Conservation (phyloP, 2,888 invertebrate genomes). For the Melipona beecheii region DNA sequence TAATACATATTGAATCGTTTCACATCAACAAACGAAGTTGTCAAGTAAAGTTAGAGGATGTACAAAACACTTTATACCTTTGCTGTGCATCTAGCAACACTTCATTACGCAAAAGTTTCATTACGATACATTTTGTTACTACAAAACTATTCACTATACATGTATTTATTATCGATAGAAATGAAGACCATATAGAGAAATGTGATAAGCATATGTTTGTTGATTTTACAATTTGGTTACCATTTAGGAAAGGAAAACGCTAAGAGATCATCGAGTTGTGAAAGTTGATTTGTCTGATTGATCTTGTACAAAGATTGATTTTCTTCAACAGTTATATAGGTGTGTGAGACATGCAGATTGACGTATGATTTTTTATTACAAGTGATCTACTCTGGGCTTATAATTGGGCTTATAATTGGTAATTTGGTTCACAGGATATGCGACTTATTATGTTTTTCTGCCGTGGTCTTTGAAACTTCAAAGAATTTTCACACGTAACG, state of each 20-base stretch:
- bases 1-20: not conserved
- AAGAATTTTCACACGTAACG: conserved; percentile 44
- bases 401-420: too few species aligned
- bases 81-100: not conserved
- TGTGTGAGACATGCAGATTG: too few species aligned
- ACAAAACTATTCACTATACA: not conserved
- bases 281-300: too few species aligned
- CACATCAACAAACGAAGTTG: not conserved
- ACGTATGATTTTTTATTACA: too few species aligned
- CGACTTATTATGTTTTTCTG: not conserved
- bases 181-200: not conserved
- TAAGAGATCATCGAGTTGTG: too few species aligned
- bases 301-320: too few species aligned
- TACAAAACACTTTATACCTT: not conserved
- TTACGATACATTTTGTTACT: not conserved
- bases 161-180: conserved; percentile 57
- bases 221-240: not conserved
- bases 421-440: not conserved
- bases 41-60: not conserved
- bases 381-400: too few species aligned
- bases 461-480: not conserved
- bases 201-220: not conserved
- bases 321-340: too few species aligned
- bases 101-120: not conserved
- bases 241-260: too few species aligned